Percentiles rank a stretch among this genome's conserved stretches.
phyloP scores from a whole-genome alignment of 2,888 invertebrate species.

The Drosophila cracens region DNA sequence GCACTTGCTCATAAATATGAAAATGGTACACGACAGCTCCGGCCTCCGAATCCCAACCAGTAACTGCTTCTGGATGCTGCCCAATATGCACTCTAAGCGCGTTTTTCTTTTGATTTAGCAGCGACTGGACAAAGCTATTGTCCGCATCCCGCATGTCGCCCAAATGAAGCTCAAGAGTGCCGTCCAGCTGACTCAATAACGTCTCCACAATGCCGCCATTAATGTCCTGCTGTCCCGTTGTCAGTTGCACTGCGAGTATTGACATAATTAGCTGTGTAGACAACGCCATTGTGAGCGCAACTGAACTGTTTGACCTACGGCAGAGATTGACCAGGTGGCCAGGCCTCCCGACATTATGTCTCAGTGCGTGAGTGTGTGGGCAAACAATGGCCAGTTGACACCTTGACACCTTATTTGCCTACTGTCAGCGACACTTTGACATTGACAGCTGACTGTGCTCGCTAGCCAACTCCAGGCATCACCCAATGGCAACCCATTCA shows the following conservation, averaged over 20 bases:
- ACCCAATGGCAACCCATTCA: constrained; percentile 1
- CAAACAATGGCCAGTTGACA: constrained; percentile 61
- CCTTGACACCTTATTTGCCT: constrained; percentile 54
- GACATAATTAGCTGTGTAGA: constrained; percentile 58
- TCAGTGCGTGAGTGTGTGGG: neutral
- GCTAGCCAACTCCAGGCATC: constrained; percentile 17
- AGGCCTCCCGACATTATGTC: constrained; percentile 23
- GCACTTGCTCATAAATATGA: constrained; percentile 26
- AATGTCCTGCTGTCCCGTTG: constrained; percentile 27
- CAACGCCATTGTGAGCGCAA: constrained; percentile 53
- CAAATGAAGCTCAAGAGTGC: constrained; percentile 67
- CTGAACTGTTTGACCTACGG: constrained; percentile 37
- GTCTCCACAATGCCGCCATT: constrained; percentile 22
- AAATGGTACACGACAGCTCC: constrained; percentile 46
- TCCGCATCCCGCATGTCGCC: constrained; percentile 37
- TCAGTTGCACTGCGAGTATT: constrained; percentile 18
- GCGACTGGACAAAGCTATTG: constrained; percentile 53
- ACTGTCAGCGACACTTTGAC: constrained; percentile 50
- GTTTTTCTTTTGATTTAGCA: constrained; percentile 54
- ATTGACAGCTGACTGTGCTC: constrained; percentile 36
- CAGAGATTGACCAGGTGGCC: constrained; percentile 39
- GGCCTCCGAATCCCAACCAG: neutral
- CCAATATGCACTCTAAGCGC: constrained; percentile 45
- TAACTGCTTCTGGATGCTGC: neutral
- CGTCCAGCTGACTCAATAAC: constrained; percentile 51